phyloP scores from a whole-genome alignment of 2,888 invertebrate species.

The Eupithecia pulchellata region DNA sequence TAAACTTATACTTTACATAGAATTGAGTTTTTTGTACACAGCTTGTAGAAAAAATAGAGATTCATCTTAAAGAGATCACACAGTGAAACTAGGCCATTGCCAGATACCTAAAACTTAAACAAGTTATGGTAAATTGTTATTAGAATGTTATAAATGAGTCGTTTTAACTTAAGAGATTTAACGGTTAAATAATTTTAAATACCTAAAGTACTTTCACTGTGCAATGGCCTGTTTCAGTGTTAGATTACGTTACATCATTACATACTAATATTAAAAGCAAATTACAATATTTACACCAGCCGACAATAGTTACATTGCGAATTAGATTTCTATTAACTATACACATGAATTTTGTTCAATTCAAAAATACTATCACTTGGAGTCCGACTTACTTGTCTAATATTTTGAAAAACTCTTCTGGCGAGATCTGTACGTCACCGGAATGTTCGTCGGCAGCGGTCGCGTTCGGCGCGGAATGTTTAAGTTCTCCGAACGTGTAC shows the following conservation, averaged over 20 bases:
- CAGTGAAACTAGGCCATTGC: conserved; percentile 83
- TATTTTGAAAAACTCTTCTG: conserved; percentile 75
- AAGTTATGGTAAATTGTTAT: conserved; percentile 10
- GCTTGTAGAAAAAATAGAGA: conserved; percentile 85
- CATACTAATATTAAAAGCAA: conserved; percentile 77
- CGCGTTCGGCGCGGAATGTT: conserved; percentile 75
- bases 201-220: conserved; percentile 53
- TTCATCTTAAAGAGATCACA: conserved; percentile 81
- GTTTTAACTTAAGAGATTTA: conserved; percentile 17
- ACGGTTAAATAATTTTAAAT: conserved; percentile 34
- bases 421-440: conserved; percentile 66
- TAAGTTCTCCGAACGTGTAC: conserved; percentile 80
- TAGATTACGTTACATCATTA: conserved; percentile 69
- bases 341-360: conserved; percentile 68
- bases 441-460: conserved; percentile 50
- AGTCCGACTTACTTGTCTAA: conserved; percentile 68
- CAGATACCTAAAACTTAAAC: conserved; percentile 47
- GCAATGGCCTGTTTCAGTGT: conserved; percentile 83
- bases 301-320: conserved; percentile 64
- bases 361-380: conserved; percentile 53
- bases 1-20: conserved; percentile 67
- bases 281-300: conserved; percentile 83
- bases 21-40: conserved; percentile 82
- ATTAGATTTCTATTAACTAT: conserved; percentile 60
- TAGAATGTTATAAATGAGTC: conserved; percentile 5